Percentiles rank a stretch among this genome's conserved stretches.
Conservation (phyloP, 2,113 vertebrate species). For the Rhinolophus ferrumequinum region DNA sequence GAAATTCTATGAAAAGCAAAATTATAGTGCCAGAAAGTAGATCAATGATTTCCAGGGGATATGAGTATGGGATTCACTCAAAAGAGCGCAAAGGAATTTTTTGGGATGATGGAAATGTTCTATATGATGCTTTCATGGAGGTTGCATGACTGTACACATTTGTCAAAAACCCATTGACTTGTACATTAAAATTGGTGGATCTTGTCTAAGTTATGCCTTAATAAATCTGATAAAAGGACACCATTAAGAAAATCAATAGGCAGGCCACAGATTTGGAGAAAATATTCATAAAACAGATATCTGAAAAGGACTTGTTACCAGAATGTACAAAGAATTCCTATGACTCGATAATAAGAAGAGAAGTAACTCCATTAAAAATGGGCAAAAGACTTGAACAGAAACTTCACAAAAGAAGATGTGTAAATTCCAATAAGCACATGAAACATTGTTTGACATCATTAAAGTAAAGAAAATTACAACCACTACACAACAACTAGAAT, state of each 20-base stretch:
- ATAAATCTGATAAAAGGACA: conserved; percentile 1
- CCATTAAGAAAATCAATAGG: not conserved
- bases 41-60: not conserved
- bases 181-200: not conserved
- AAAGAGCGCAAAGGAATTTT: not conserved
- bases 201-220: not conserved
- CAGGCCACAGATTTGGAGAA: not conserved
- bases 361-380: conserved; percentile 2
- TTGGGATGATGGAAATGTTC: not conserved
- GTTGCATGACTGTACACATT: not conserved
- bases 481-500: not conserved
- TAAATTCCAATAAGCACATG: not conserved
- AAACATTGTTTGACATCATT: not conserved
- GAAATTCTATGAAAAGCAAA: conserved; percentile 6
- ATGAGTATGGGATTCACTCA: not conserved
- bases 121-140: not conserved
- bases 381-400: not conserved
- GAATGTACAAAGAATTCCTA: not conserved
- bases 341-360: not conserved
- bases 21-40: not conserved
- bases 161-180: not conserved
- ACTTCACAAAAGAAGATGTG: not conserved
- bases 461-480: not conserved
- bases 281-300: not conserved
- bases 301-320: not conserved